Evolutionary conservation across 2,113 vertebrate genomes (phyloP), one percentile per base, ranked within the genome.

Genomic region (Prunella himalayana): DNA sequence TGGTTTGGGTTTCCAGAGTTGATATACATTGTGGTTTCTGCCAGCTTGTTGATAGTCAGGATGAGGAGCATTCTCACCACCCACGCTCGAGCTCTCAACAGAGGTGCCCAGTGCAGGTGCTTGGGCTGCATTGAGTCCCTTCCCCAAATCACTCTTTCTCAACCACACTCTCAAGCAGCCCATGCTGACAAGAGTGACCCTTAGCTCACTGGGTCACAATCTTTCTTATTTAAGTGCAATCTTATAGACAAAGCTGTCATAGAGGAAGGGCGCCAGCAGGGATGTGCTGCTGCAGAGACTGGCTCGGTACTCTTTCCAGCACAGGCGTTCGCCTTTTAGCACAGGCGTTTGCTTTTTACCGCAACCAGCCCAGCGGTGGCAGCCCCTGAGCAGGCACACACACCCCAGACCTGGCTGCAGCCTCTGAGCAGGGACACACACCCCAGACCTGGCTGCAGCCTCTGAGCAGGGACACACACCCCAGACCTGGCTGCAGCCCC

Each of bases 41-140:
- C 27, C 37, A 47, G 17, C 35, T 35, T 13, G 19, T 33, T 61
- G 49, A 54, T 7, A n/a, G 25, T 25, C 37, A 37, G 41, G 51
- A 53, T 2, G 31, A 85, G 31, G 30, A 92, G 63, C 4, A 11
- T 37, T 53, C 49, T 53, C 63, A 57, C 4, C 4, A 1, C 37
- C 45, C 45, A 30, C 0, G 0, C 49, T 33, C 0, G 0, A 49
- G 31, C 27, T 64, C 28, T 53, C 51, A n/a, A 2, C 37, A 61
- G 49, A 56, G n/a, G 20, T 49, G 75, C 18, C 35, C 28, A 37
- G 23, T 37, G 20, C 24, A 63, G 69, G 19, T 37, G 37, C 61
- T 31, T 57, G 47, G 60, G 33, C 33, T 84, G 39, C 10, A 6
- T 10, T 15, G 39, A 35, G 12, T 28, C 7, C 3, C 44, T 61